These are phyloP conservation scores for Neuroterus valhalla DNA, from an alignment of 1,140 invertebrate species.

Conservation along the genomic window DNA sequence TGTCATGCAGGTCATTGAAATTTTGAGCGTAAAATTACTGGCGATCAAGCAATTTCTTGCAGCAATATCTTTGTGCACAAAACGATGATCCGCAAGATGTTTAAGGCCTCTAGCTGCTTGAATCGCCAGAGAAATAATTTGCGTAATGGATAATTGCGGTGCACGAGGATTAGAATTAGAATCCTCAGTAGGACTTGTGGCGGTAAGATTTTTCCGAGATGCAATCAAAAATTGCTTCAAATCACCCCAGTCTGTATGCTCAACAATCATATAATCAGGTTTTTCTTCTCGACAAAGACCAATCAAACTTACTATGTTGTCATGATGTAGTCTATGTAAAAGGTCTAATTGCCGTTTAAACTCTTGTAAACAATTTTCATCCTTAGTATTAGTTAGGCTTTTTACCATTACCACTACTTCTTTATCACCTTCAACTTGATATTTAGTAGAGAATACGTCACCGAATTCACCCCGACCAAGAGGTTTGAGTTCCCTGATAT, in stretches of 20 bases:
- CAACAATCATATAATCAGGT: slow-evolving; percentile 91
- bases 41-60: slow-evolving; percentile 94
- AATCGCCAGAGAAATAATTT: slow-evolving; percentile 83
- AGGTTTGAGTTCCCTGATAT: slow-evolving; percentile 87
- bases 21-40: slow-evolving; percentile 88
- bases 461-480: slow-evolving; percentile 94
- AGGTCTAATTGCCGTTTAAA: slow-evolving; percentile 92
- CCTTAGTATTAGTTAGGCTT: slow-evolving; percentile 83
- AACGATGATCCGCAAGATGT: slow-evolving; percentile 83
- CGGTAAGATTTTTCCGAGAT: slow-evolving; percentile 78
- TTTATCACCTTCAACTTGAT: slow-evolving; percentile 66
- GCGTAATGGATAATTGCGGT: slow-evolving; percentile 81
- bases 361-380: slow-evolving; percentile 85
- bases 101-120: slow-evolving; percentile 92
- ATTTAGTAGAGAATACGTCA: slow-evolving; percentile 87
- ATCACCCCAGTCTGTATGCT: slow-evolving; percentile 97
- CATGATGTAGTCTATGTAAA: slow-evolving; percentile 86
- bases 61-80: slow-evolving; percentile 92
- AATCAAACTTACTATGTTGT: slow-evolving; percentile 85
- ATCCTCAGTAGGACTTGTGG: slow-evolving; percentile 60
- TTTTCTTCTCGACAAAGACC: slow-evolving; percentile 89
- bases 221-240: slow-evolving; percentile 94
- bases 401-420: slow-evolving; percentile 81
- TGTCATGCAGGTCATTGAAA: slow-evolving; percentile 87
- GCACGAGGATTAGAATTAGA: slow-evolving; percentile 75